Evolutionary conservation across 2,888 invertebrate species (phyloP).

Genomic region (Sinopyrophorus schimmeli): DNA sequence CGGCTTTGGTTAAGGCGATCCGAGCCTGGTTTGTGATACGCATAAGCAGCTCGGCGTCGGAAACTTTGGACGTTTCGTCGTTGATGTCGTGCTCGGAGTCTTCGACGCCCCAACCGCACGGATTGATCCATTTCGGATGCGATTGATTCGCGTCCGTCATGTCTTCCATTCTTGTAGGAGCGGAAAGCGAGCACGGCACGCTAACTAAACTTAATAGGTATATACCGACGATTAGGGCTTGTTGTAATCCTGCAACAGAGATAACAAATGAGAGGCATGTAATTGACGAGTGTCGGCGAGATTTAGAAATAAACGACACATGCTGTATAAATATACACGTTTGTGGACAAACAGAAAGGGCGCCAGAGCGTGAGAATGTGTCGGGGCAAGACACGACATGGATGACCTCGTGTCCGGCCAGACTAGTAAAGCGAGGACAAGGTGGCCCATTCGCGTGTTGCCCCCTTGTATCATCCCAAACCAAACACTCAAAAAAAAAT

Average conservation of each 20-base stretch:
- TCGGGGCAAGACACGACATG: conserved; percentile 39
- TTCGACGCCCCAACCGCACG: conserved; percentile 53
- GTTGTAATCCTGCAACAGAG: conserved; percentile 54
- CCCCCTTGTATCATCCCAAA: conserved; percentile 21
- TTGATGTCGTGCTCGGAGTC: conserved; percentile 18
- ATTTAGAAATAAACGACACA: conserved; percentile 45
- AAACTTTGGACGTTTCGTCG: conserved; percentile 45
- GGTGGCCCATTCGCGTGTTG: conserved; percentile 31
- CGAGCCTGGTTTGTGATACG: conserved; percentile 55
- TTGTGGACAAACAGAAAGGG: conserved; percentile 51
- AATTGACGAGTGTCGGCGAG: conserved; percentile 40
- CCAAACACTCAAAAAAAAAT: conserved; percentile 14
- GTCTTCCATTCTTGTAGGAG: conserved; percentile 42
- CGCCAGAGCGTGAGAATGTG: conserved; percentile 53
- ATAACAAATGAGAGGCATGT: conserved; percentile 35
- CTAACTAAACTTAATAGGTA: conserved; percentile 51
- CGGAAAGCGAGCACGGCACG: conserved; percentile 49
- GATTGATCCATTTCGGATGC: conserved; percentile 57
- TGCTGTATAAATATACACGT: conserved; percentile 46
- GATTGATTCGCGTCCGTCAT: conserved; percentile 37
- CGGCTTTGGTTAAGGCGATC: conserved; percentile 54
- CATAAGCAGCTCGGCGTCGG: conserved; percentile 52
- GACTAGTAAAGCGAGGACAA: conserved; percentile 37
- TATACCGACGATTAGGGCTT: conserved; percentile 52
- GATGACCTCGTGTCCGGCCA: conserved; percentile 40